A percentile compares a stretch with the other conserved stretches of the same genome.
Evolutionary conservation across 2,797 vertebrate species (phyloP).

Genomic region (Myotis vivesi): DNA sequence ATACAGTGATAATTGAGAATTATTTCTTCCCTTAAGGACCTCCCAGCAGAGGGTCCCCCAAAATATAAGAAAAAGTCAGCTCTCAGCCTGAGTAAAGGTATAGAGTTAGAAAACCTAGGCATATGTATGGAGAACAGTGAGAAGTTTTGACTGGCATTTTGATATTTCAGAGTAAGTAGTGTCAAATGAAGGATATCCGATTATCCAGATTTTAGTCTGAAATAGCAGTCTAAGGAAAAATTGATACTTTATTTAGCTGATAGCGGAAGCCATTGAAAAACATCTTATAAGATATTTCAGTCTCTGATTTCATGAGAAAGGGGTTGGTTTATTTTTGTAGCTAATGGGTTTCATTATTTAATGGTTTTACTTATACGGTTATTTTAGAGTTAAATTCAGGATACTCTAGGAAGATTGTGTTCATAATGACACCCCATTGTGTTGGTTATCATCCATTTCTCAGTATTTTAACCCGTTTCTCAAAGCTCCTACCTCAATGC

Average conservation of each 20-base stretch:
- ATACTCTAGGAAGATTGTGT: background rate
- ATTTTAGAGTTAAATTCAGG: background rate
- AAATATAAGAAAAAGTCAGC: background rate
- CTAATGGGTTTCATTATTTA: background rate
- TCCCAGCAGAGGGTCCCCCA: background rate
- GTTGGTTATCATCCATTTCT: constrained; percentile 9
- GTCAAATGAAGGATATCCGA: background rate
- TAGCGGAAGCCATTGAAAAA: background rate
- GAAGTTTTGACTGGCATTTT: background rate
- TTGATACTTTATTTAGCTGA: constrained; percentile 12
- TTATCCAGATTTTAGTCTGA: background rate
- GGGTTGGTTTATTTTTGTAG: background rate
- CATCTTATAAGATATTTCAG: background rate
- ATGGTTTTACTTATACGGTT: constrained; percentile 6
- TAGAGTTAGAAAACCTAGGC: background rate
- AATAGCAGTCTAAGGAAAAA: background rate
- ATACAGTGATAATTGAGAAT: background rate
- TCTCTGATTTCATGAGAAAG: background rate
- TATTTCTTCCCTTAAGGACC: background rate
- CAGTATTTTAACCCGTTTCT: background rate
- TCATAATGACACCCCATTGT: background rate
- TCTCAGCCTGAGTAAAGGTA: background rate
- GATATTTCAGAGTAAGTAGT: background rate
- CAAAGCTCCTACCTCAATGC: background rate
- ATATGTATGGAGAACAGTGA: background rate